phyloP scores from a whole-genome alignment of 2,888 invertebrate genomes.

The Neelides folsomi region DNA sequence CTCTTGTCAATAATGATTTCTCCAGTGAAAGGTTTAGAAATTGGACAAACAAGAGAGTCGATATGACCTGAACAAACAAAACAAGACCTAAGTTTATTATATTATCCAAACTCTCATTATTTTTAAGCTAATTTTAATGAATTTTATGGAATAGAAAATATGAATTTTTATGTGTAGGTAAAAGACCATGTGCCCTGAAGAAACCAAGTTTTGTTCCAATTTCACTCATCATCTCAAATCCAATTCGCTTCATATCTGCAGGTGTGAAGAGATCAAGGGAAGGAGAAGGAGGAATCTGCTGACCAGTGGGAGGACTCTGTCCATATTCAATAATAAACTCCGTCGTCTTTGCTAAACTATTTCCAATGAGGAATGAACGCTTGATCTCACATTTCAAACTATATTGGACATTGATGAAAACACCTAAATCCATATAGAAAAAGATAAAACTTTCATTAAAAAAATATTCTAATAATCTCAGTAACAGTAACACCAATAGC shows the following conservation, averaged over 20 bases:
- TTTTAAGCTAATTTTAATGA: too few relatives aligned
- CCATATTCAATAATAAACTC: constrained; percentile 85
- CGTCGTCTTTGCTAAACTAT: constrained; percentile 67
- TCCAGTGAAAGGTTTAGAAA: constrained; percentile 77
- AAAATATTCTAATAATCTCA: too few relatives aligned
- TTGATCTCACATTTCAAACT: constrained; percentile 74
- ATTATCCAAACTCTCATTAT: too few relatives aligned
- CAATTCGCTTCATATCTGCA: constrained; percentile 29
- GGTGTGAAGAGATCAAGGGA: constrained; percentile 4
- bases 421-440: constrained; percentile 36
- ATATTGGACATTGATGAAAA: constrained; percentile 85
- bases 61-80: constrained; percentile 41
- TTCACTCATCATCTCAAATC: constrained; percentile 32
- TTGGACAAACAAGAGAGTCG: constrained; percentile 66
- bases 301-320: neutral
- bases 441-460: too few relatives aligned
- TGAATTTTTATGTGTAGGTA: too few relatives aligned
- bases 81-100: too few relatives aligned
- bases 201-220: constrained; percentile 30
- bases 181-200: constrained; percentile 28
- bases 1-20: constrained; percentile 46
- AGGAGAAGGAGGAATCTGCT: neutral
- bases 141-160: too few relatives aligned
- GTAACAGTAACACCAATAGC: too few relatives aligned
- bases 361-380: constrained; percentile 65